Base-by-base conservation (phyloP, 2,797 vertebrate genomes). In the Rallus crepitans region DNA sequence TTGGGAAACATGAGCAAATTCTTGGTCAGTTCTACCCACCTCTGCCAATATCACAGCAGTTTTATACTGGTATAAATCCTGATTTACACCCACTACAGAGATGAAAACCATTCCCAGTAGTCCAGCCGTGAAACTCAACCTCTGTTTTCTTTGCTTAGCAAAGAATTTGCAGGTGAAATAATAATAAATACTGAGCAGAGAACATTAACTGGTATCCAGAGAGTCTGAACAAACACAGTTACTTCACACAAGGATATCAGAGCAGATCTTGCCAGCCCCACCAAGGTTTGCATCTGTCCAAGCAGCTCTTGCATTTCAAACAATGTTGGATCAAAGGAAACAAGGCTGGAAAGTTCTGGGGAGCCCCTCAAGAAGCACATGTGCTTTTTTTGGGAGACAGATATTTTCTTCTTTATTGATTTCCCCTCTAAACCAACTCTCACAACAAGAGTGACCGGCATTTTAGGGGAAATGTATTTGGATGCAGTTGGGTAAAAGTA, bases 91-190 rank as follows among this genome's bases (percentile, higher is more conserved):
- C 82, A 45, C 87, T 83, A 78, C 69, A 40, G 87, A 63, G 72
- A 82, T 48, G 72, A 42, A 92, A 93, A 95, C 59, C 95, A 88
- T 66, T 79, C 79, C 72, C 89, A 35, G 82, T 57, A 73, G 59
- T 50, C 57, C 6, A 24, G 79, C 72, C 23, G 4, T 79, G 95
- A 96, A 96, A 97, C 85, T 40, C 93, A 93, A 82, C 72, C 89
- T 81, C 83, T 91, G 76, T 86, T 96, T 94, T 83, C 87, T 84
- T 91, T 96, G 87, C 91, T 90, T 23, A 50, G 40, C 28, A 12
- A 89, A 90, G 84, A 92, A 91, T 91, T 88, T 79, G 89, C 94
- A 96, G 96, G 96, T 95, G 96, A 93, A 95, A 96, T 76, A 96
- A 96, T 75, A 96, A 92, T 63, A 93, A 96, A 93, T 82, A 84